These are phyloP conservation scores for Egretta garzetta DNA, from an alignment of 2,113 vertebrate genomes.

Conservation along the genomic window DNA sequence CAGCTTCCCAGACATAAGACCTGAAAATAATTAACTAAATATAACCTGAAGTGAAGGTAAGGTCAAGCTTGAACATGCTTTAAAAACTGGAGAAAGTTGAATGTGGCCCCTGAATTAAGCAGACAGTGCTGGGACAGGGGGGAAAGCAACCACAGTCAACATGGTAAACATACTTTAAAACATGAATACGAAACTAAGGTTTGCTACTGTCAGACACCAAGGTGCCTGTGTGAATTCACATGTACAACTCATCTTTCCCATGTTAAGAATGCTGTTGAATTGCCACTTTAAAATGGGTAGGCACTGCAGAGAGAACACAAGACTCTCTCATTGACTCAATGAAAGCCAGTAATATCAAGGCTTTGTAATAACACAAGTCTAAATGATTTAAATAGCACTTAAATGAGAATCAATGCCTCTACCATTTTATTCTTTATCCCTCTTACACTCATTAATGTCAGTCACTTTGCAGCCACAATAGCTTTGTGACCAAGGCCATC, in stretches of 20 bases:
- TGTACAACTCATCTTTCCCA: neutral
- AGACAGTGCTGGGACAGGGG: neutral
- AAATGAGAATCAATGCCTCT: neutral
- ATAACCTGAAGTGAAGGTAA: neutral
- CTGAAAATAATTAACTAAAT: neutral
- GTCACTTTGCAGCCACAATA: neutral
- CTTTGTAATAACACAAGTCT: neutral
- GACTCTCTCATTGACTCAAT: accelerated
- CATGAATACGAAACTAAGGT: neutral
- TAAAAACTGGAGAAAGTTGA: neutral
- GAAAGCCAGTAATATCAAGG: neutral
- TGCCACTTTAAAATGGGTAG: neutral
- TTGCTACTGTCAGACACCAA: neutral
- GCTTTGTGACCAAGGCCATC: slow-evolving; percentile 52
- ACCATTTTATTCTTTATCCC: neutral
- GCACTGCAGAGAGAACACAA: neutral
- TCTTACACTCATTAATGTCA: neutral
- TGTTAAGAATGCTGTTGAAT: neutral
- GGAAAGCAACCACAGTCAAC: neutral
- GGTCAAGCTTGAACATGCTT: neutral
- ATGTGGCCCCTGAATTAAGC: neutral
- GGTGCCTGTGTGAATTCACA: neutral
- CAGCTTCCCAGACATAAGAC: neutral
- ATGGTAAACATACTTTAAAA: neutral
- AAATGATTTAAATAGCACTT: neutral